Conservation (phyloP, 2,888 invertebrate species). For the Harmothoe impar region DNA sequence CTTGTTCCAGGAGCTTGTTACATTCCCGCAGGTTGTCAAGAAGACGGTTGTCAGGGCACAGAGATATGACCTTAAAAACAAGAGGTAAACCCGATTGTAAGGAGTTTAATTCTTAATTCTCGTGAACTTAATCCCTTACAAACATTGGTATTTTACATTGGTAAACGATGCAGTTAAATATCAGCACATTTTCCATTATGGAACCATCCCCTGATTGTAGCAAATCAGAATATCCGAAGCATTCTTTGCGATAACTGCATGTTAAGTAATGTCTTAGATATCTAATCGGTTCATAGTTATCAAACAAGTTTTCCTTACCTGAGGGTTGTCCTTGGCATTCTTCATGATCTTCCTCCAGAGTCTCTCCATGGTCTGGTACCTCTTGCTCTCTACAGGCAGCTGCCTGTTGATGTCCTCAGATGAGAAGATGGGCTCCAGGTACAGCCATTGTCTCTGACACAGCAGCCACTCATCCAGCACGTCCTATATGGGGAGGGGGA, state of each 20-base stretch:
- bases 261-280: too few species aligned
- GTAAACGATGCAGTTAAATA: too few species aligned
- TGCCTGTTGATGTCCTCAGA: conserved; percentile 84
- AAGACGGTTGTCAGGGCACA: conserved; percentile 84
- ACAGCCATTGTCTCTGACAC: conserved; percentile 83
- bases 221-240: too few species aligned
- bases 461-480: conserved; percentile 84
- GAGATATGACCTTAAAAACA: conserved; percentile 80
- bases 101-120: neutral
- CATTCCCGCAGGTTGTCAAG: conserved; percentile 89
- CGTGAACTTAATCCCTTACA: neutral
- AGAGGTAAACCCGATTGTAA: neutral
- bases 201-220: too few species aligned
- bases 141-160: neutral
- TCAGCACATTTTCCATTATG: too few species aligned
- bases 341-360: conserved; percentile 86
- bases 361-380: conserved; percentile 84
- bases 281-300: too few species aligned
- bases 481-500: conserved; percentile 76
- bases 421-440: conserved; percentile 84
- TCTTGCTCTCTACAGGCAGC: conserved; percentile 83
- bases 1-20: conserved; percentile 85
- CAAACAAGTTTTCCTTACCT: conserved; percentile 84
- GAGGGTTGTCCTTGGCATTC: conserved; percentile 88
- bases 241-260: too few species aligned